phyloP scores from a whole-genome alignment of 2,888 invertebrate species.

The Caradrina kadenii region DNA sequence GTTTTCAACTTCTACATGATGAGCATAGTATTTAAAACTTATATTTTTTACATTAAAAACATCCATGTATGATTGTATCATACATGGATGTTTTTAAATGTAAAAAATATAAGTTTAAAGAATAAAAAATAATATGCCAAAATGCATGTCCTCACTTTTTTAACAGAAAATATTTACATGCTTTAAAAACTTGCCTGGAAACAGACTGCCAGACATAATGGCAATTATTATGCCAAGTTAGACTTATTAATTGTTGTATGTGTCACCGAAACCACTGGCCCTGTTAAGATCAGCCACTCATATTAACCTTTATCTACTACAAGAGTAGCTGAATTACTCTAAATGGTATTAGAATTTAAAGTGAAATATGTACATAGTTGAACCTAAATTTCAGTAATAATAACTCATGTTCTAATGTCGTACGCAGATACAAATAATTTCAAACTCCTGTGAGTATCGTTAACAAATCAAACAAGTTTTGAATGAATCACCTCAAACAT shows the following conservation, averaged over 20 bases:
- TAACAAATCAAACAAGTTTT: slow-evolving; percentile 70
- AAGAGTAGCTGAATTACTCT: slow-evolving; percentile 9
- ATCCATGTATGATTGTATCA: slow-evolving; percentile 1
- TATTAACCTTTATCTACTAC: not conserved
- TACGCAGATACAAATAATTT: slow-evolving; percentile 44
- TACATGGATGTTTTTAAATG: no score
- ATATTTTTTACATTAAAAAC: not conserved
- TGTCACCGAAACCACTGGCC: slow-evolving; percentile 48
- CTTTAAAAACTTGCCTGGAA: not conserved
- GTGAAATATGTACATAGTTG: slow-evolving; percentile 21
- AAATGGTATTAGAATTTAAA: not conserved
- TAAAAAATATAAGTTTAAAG: no score
- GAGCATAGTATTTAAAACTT: not conserved
- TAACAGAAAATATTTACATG: not conserved
- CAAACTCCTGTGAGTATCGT: slow-evolving; percentile 63
- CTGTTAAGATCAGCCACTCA: slow-evolving; percentile 22
- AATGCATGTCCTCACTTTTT: not conserved
- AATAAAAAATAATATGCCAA: not conserved
- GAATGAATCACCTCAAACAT: slow-evolving; percentile 71
- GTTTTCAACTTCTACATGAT: not conserved
- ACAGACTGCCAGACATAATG: slow-evolving; percentile 4
- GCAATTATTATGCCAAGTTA: slow-evolving; percentile 16
- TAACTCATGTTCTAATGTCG: not conserved
- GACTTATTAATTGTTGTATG: slow-evolving; percentile 28
- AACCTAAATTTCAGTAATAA: slow-evolving; percentile 32